Conservation (phyloP, 2,888 invertebrate species). For the Campoplex capitator region DNA sequence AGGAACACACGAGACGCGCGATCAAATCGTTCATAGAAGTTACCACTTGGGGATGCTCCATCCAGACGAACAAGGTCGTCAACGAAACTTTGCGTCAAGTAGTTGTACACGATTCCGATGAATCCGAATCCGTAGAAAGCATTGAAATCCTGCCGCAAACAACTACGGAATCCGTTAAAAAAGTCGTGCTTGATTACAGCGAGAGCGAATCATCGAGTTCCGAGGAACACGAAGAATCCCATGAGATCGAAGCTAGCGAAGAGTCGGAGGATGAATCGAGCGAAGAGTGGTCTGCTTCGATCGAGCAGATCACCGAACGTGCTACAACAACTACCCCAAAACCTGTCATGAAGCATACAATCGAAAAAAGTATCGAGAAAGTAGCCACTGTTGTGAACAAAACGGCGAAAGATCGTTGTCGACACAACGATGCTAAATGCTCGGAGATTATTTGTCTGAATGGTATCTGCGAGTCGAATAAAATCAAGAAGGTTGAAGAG, state of each 20-base stretch:
- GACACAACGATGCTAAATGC: not conserved
- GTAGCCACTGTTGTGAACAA: not conserved
- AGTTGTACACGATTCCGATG: not conserved
- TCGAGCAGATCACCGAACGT: not conserved
- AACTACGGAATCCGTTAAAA: not conserved
- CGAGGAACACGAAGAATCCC: not conserved
- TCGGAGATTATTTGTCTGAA: not conserved
- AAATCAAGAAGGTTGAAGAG: not conserved
- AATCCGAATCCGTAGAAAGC: not conserved
- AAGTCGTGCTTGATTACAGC: not conserved
- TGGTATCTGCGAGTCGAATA: not conserved
- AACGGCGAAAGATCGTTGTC: not conserved
- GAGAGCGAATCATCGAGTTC: not conserved
- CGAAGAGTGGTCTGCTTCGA: not conserved
- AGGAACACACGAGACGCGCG: constrained; percentile 46
- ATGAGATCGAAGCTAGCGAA: not conserved
- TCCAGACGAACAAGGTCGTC: not conserved
- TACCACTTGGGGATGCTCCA: constrained; percentile 32
- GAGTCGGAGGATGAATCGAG: not conserved
- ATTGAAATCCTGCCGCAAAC: not conserved
- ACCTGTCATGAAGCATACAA: not conserved
- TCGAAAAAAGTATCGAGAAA: not conserved
- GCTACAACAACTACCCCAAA: not conserved
- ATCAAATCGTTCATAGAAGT: constrained; percentile 38
- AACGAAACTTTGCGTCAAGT: not conserved